A percentile compares a stretch with the other conserved stretches of the same genome.
Evolutionary conservation across 2,113 vertebrate species (phyloP).

Genomic region (Sinocyclocheilus anshuiensis): DNA sequence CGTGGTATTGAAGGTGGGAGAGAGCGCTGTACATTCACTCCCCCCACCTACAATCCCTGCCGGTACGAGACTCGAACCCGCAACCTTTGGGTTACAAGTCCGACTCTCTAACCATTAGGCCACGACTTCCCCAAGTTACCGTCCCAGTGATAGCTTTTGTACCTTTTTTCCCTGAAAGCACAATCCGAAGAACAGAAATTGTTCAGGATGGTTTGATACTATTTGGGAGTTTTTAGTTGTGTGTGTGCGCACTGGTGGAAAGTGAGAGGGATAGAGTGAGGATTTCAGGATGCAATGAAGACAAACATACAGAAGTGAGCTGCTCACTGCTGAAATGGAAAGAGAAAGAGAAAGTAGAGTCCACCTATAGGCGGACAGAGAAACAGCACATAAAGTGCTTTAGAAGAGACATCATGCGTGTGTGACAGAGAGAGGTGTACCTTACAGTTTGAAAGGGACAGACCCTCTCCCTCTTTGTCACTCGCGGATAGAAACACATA

Average conservation of each 20-base stretch:
- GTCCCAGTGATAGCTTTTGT: background rate
- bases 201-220: background rate
- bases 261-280: background rate
- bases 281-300: conserved; percentile 29
- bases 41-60: no score
- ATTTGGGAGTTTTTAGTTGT: background rate
- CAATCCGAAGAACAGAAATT: background rate
- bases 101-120: no score
- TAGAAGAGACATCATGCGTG: background rate
- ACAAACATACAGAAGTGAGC: conserved; percentile 58
- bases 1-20: no score
- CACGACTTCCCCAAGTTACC: no score
- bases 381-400: conserved; percentile 12
- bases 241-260: conserved; percentile 46
- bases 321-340: conserved; percentile 1
- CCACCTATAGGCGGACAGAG: conserved; percentile 26
- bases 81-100: no score
- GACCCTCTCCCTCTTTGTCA: conserved; percentile 45
- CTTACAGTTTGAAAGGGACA: conserved; percentile 51
- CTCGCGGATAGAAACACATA: conserved; percentile 40
- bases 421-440: conserved; percentile 14
- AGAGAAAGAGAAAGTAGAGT: conserved; percentile 36
- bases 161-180: background rate
- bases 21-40: no score
- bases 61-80: no score